Conservation (phyloP, 2,888 invertebrate species). For the Ctena decussata region DNA sequence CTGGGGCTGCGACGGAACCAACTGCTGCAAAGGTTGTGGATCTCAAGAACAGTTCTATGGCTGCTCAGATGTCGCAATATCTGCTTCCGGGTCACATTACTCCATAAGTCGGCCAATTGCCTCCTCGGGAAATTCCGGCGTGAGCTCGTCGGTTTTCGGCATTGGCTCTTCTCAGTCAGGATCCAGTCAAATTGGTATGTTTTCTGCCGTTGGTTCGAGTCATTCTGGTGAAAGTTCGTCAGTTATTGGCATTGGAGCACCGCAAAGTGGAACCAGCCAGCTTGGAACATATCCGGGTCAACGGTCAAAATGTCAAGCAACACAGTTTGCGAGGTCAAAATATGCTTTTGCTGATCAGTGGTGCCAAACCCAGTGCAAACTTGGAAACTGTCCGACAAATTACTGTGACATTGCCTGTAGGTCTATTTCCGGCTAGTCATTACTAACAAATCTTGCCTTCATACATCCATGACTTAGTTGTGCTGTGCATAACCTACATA, state of each 20-base stretch:
- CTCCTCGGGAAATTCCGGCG: neutral
- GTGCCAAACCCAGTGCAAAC: constrained; percentile 60
- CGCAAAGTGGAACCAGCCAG: neutral
- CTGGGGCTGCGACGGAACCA: constrained; percentile 62
- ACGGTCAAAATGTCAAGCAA: constrained; percentile 47
- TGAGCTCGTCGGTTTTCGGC: neutral
- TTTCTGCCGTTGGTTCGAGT: neutral
- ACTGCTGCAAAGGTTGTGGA: constrained; percentile 71
- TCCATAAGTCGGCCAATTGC: neutral
- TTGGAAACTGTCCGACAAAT: constrained; percentile 56
- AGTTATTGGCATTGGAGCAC: neutral
- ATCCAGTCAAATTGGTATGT: neutral
- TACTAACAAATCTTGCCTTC: too few relatives aligned
- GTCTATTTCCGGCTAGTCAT: too few relatives aligned
- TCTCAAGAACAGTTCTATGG: constrained; percentile 68
- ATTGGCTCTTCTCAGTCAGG: neutral
- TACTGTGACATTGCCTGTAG: constrained; percentile 58
- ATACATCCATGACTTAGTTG: too few relatives aligned
- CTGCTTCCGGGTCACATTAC: constrained; percentile 12
- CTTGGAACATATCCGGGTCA: too few relatives aligned
- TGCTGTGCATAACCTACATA: too few relatives aligned
- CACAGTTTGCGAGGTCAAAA: constrained; percentile 28
- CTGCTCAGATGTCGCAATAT: constrained; percentile 54
- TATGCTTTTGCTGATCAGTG: constrained; percentile 57
- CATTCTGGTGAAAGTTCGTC: neutral